Evolutionary conservation across 1,140 invertebrate species (phyloP).

Genomic region (Drosophila pseudoobscura): DNA sequence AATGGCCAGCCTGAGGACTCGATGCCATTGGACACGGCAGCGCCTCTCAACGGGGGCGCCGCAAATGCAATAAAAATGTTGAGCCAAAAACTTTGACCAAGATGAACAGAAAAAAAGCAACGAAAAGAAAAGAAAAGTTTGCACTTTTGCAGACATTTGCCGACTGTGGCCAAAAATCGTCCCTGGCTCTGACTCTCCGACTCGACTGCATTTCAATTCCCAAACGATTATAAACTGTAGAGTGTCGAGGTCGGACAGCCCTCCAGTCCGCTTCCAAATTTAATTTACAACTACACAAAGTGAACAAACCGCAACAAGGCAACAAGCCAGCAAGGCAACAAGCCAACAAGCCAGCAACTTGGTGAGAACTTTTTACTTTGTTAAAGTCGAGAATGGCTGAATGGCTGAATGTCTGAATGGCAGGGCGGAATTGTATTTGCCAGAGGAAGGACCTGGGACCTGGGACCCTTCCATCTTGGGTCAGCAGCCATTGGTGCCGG

Average conservation of each 20-base stretch:
- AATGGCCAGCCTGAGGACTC: slow-evolving; percentile 44
- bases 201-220: slow-evolving; percentile 80
- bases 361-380: slow-evolving; percentile 67
- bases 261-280: slow-evolving; percentile 62
- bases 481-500: slow-evolving; percentile 12
- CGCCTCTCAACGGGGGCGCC: slow-evolving; percentile 40
- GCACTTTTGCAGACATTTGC: slow-evolving; percentile 52
- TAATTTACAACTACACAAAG: slow-evolving; percentile 75
- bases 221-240: slow-evolving; percentile 78
- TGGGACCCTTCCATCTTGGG: slow-evolving; percentile 23
- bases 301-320: slow-evolving; percentile 28
- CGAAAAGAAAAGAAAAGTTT: slow-evolving; percentile 16
- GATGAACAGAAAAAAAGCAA: slow-evolving; percentile 11
- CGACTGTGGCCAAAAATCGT: slow-evolving; percentile 43
- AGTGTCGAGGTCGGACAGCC: slow-evolving; percentile 41
- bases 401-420: too few relatives aligned
- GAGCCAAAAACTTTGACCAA: slow-evolving; percentile 71
- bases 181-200: neutral
- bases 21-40: slow-evolving; percentile 9
- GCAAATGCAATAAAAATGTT: slow-evolving; percentile 73
- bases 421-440: slow-evolving; percentile 58
- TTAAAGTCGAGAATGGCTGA: slow-evolving; percentile 45
- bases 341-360: slow-evolving; percentile 32
- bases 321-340: too few relatives aligned
- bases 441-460: slow-evolving; percentile 51